Base-by-base conservation (phyloP, 2,797 vertebrate genomes). In the Carcharodon carcharias region DNA sequence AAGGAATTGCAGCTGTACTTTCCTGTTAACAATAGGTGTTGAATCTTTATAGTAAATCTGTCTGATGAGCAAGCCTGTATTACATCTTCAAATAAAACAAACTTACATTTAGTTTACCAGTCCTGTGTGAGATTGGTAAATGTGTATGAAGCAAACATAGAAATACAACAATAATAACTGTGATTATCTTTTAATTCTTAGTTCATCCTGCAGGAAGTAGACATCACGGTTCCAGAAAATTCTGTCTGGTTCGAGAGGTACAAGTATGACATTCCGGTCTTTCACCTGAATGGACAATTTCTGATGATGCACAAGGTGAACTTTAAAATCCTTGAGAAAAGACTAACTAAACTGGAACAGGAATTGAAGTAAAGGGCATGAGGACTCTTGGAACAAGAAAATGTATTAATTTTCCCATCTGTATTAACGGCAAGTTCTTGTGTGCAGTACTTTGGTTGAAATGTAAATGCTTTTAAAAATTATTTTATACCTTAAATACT, bases 221-320 rank as follows among this genome's bases (percentile, higher is more conserved):
- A 99, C 96, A 98, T 99, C 97, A 98, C 98, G 50, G 97, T 98
- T 96, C 98, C 98, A 35, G 98, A 98, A 96, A 98, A 99, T 96
- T 97, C 96, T 0, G 96, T 63, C 0, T 99, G 98, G 98, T 98
- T 97, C 96, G 97, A 98, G 65, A 97, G 98, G 96, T 99, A 99
- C 96, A 98, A 97, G 96, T 97, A 98, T 23, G 98, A 99, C 96
- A 98, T 99, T 96, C 98, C 98, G 0, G 98, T 99, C 96, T 99
- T 99, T 97, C 98, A 99, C 97, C 96, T 99, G 89, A 98, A 99
- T 96, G 98, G 98, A 58, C 98, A 98, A 96, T 98, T 98, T 97
- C 97, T 99, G 63, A 99, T 99, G 98, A 98, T 98, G 98, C 98
- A 98, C 97, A 97, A 96, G 95, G 98, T 99, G 35, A 97, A 98